A percentile compares a stretch with the other conserved stretches of the same genome.
Evolutionary conservation across 2,888 invertebrate species (phyloP).

Genomic region (Hedychridium roseum): DNA sequence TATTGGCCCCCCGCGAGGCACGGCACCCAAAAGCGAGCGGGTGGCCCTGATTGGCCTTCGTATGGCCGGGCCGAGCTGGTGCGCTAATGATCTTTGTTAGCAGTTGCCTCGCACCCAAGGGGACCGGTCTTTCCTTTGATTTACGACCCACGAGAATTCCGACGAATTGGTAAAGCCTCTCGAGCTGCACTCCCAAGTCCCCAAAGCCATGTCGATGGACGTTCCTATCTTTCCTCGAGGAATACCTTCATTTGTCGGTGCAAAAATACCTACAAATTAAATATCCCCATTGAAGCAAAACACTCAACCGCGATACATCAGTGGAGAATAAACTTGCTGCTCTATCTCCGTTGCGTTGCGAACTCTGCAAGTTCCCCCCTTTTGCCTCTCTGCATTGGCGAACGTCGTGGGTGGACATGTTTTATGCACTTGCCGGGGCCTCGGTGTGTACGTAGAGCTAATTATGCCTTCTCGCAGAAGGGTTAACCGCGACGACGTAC

Average conservation of each 20-base stretch:
- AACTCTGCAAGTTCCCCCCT: no score
- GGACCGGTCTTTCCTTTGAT: conserved; percentile 28
- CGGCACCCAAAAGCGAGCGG: conserved; percentile 19
- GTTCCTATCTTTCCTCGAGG: no score
- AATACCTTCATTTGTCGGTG: no score
- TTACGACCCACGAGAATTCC: conserved; percentile 26
- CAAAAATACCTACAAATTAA: no score
- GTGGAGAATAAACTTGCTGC: no score
- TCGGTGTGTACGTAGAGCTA: conserved; percentile 27
- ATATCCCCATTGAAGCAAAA: no score
- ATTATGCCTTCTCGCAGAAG: conserved; percentile 37
- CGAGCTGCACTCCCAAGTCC: no score
- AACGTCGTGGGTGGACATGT: conserved; percentile 24
- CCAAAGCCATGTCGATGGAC: no score
- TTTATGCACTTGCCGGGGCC: conserved; percentile 12
- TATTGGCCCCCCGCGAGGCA: conserved; percentile 16
- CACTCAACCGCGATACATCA: no score
- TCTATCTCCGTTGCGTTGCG: no score
- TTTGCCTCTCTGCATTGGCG: no score
- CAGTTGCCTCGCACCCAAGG: conserved; percentile 29
- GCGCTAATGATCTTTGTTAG: conserved; percentile 40
- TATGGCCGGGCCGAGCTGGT: conserved; percentile 30
- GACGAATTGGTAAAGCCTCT: conserved; percentile 16
- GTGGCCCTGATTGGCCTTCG: conserved; percentile 30
- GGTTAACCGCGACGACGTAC: conserved; percentile 35